These are phyloP conservation scores for Muntiacus muntjak DNA, from an alignment of 2,113 vertebrate genomes.

Conservation along the genomic window DNA sequence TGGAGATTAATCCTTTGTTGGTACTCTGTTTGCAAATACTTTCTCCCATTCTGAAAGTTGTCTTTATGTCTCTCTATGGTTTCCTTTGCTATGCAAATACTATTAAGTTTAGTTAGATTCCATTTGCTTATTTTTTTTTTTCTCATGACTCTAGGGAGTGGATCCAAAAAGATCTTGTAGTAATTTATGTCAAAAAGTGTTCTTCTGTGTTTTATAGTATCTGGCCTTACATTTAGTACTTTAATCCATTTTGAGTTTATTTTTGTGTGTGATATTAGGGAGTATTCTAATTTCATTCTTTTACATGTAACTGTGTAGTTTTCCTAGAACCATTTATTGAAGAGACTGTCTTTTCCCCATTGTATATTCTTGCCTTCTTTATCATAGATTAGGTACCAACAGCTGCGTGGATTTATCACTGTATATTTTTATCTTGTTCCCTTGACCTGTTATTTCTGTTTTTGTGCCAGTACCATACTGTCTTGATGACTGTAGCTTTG, in stretches of 20 bases:
- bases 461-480: background rate
- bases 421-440: background rate
- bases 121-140: background rate
- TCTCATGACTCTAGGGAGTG: background rate
- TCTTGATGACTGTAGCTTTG: background rate
- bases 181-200: background rate
- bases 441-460: background rate
- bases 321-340: background rate
- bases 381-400: background rate
- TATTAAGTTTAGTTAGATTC: background rate
- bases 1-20: background rate
- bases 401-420: background rate
- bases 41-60: background rate
- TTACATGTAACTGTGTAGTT: background rate
- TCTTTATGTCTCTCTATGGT: background rate
- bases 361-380: background rate
- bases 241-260: background rate
- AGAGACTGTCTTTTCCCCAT: background rate
- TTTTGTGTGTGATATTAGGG: background rate
- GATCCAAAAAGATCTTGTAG: background rate
- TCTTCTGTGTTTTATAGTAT: background rate
- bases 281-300: background rate
- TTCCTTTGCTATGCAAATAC: background rate
- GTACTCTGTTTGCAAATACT: background rate
- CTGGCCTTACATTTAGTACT: background rate